Base-by-base conservation (phyloP, 2,888 invertebrate genomes). In the Cerceris rybyensis region DNA sequence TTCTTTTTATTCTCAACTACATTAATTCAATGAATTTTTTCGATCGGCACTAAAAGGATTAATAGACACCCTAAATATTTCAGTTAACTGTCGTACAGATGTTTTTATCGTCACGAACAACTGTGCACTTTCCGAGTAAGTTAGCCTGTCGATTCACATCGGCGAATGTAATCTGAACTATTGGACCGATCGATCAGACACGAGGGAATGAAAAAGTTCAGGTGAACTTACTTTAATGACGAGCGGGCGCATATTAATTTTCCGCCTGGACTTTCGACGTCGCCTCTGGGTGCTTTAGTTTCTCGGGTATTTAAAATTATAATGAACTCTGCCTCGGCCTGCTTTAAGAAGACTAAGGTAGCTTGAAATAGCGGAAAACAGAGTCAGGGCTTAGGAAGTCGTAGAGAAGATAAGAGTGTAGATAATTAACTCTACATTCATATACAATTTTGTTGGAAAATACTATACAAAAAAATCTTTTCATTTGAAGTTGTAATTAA, bases 251-350 rank as follows among this genome's bases (percentile, higher is more conserved):
- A 17, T 13, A 17, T 17, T 55, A 55, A 55, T 28, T 17, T 17
- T 17, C 17, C 55, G 55, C 55, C 17, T 55, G 17, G 17, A 11
- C 8, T 28, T 55, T 55, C 55, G 7, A 7, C 17, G 17, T 7
- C 28, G 7, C 13, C 14, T 4, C 7, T 11, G 7, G 55, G 7
- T 4, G 55, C 7, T 16, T 7, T 28, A 55, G 17, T 55, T 28
- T 55, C 11, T 41, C 49, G 49, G 60, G 39, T 16, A 55, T 70
- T 78, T 66, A 66, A 76, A 76, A 76, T 78, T 75, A 57, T 77
- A 75, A 77, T 70, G 55, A 75, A 49, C 58, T 65, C 60, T 70
- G 60, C 57, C 59, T 55, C 28, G 65, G 17, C 43, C 43, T 61
- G 61, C 43, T 57, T 14, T 57, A 65, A 54, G 28, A 4, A 28